Evolutionary conservation across 1,140 invertebrate species (phyloP), one percentile per base, ranked within the genome.

Genomic region (Pseudomyrmex cubaensis): DNA sequence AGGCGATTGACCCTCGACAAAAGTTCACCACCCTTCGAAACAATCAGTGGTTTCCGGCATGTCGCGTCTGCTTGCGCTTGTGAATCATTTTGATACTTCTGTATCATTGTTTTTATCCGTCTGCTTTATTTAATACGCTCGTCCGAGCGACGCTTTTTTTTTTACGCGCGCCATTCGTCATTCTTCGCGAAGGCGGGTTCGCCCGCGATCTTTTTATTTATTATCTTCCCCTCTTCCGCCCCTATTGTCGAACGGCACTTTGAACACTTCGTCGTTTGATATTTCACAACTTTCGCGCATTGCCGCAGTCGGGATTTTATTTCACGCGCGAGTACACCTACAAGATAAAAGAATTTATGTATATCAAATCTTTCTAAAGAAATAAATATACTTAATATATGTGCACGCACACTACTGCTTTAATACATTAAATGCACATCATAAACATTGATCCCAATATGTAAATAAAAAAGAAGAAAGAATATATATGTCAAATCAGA

Each of bases 61-160:
- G 85, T 88, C 78, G 88, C 82, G 89, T 80, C 87, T 82, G 85
- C 61, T 59, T 85, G 85, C 35, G 35, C 64, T 44, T 87, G 73
- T 90, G 91, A 92, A 91, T 92, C 91, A 90, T 89, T 92, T 91
- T 90, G 91, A 92, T 91, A 92, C 76, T 86, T 80, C 67, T 90
- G 57, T 87, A 87, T 88, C 87, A 83, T 62, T 78, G 66, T 77
- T 88, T 85, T 87, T 88, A 85, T 87, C 77, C 48, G 54, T 13
- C 25, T 59, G 76, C 13, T 85, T 88, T 83, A 73, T 74, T 84
- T 67, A 59, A 70, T 61, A 54, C 57, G 61, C 48, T 78, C 73
- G n/a, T 35, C 35, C 20, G 22, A 44, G 64, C 54, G 35, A 48
- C 46, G 13, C n/a, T 13, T 61, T 72, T 80, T 72, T 80, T 59